Evolutionary conservation across 2,797 vertebrate species (phyloP).

Genomic region (Leptoclinus maculatus): DNA sequence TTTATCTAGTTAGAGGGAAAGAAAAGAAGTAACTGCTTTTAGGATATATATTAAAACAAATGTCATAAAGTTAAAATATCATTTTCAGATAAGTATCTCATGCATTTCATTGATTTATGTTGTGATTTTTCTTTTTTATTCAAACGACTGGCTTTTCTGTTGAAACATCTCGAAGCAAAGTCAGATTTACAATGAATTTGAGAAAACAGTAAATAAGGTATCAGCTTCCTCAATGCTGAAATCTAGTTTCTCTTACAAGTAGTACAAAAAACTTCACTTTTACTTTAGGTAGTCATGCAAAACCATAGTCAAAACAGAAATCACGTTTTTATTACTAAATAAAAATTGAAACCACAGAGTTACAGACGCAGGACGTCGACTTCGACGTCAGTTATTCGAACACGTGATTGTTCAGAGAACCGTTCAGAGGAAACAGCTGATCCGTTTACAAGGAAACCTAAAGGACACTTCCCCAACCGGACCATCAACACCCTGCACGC

Average conservation of each 20-base stretch:
- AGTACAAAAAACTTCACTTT: too few species aligned
- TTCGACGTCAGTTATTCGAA: background rate
- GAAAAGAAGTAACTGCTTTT: background rate
- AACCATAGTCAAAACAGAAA: too few species aligned
- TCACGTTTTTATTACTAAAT: background rate
- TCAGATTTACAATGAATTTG: too few species aligned
- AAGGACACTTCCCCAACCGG: background rate
- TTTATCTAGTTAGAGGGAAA: background rate
- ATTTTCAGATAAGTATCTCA: background rate
- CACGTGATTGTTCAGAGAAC: slow-evolving; percentile 18
- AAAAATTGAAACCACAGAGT: background rate
- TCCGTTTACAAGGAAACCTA: background rate
- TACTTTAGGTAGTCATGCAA: too few species aligned
- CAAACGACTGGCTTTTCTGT: background rate
- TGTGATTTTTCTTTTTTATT: background rate
- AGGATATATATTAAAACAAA: background rate
- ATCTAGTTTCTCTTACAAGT: too few species aligned
- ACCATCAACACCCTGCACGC: background rate
- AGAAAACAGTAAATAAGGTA: background rate
- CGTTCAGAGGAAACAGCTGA: slow-evolving; percentile 37
- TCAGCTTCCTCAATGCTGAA: background rate
- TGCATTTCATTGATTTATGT: background rate
- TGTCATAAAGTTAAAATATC: background rate
- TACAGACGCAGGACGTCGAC: slow-evolving; percentile 28
- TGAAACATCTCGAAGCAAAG: background rate